These are phyloP conservation scores for Chauna torquata DNA, from an alignment of 2,113 vertebrate genomes.

Conservation along the genomic window DNA sequence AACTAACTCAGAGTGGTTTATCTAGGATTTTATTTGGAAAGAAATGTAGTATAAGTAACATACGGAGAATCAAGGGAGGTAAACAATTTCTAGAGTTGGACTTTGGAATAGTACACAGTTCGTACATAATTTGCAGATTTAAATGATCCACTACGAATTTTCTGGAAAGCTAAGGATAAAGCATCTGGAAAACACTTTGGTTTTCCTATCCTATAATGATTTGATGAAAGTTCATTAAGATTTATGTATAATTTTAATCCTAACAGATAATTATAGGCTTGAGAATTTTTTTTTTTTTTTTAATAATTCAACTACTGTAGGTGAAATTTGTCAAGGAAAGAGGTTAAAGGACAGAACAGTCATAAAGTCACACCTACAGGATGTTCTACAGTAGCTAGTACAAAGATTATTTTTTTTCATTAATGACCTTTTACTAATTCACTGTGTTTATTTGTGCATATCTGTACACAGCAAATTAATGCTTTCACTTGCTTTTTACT, in stretches of 20 bases:
- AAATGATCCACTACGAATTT: neutral
- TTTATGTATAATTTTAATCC: neutral
- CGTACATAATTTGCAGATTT: neutral
- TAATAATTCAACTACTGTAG: neutral
- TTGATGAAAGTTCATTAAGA: neutral
- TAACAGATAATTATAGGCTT: neutral
- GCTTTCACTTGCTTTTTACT: neutral
- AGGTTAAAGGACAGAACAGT: neutral
- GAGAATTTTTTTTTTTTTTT: neutral
- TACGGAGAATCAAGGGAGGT: neutral
- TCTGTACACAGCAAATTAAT: neutral
- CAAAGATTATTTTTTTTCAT: neutral
- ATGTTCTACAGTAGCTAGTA: neutral
- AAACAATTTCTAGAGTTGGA: neutral
- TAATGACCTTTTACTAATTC: neutral
- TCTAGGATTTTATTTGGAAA: neutral
- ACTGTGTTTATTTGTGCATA: neutral
- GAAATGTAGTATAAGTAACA: neutral
- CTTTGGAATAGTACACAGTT: neutral
- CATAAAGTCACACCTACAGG: neutral
- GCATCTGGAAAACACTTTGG: neutral
- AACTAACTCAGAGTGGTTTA: neutral
- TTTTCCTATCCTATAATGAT: neutral
- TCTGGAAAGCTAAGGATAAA: neutral
- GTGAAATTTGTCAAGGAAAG: neutral